phyloP scores from a whole-genome alignment of 2,797 vertebrate species.

The Lophotriccus pileatus region DNA sequence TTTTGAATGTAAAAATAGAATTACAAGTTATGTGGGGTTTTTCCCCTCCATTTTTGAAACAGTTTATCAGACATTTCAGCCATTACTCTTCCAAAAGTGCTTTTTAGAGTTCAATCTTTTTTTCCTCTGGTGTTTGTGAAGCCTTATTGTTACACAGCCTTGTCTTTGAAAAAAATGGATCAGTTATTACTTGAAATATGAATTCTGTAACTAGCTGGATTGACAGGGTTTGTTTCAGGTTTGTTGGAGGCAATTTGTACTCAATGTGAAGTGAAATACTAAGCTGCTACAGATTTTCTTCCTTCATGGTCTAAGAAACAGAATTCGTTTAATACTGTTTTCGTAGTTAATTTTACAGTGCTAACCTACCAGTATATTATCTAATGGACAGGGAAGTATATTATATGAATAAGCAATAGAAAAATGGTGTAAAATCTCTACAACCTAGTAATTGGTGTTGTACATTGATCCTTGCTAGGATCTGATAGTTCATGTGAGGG shows the following conservation, averaged over 20 bases:
- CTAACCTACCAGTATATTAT: background rate
- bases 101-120: background rate
- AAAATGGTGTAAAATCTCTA: background rate
- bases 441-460: background rate
- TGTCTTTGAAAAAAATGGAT: background rate
- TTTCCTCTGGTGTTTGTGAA: background rate
- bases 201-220: background rate
- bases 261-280: background rate
- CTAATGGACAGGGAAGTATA: background rate
- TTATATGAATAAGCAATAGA: background rate
- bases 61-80: background rate
- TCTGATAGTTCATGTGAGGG: conserved; percentile 89
- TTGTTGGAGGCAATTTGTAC: background rate
- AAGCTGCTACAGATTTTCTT: background rate
- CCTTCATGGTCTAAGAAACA: background rate
- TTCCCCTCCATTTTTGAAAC: background rate
- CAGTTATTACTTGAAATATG: background rate
- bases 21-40: background rate
- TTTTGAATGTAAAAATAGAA: background rate
- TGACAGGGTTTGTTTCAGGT: background rate
- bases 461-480: conserved; percentile 76
- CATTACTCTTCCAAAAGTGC: background rate
- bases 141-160: background rate
- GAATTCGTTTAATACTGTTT: background rate
- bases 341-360: background rate